A percentile compares a stretch with the other conserved stretches of the same genome.
Evolutionary conservation across 2,888 invertebrate genomes (phyloP).

Genomic region (Drosophila barbarae): DNA sequence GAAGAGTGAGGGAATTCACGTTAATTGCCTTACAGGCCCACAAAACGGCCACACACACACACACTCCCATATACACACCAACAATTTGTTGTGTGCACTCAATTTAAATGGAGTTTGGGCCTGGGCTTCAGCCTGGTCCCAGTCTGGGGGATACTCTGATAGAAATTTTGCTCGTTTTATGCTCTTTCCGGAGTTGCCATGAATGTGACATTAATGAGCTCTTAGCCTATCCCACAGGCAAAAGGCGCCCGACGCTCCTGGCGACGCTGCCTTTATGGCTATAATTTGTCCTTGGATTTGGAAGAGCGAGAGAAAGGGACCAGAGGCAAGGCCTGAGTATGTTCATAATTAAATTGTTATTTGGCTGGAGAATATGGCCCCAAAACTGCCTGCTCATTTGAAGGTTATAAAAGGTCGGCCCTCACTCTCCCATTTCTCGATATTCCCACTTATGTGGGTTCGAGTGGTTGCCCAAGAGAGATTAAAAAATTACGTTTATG

Average conservation of each 20-base stretch:
- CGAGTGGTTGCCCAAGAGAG: slow-evolving; percentile 23
- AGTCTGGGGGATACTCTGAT: slow-evolving; percentile 45
- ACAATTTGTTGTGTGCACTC: slow-evolving; percentile 50
- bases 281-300: slow-evolving; percentile 70
- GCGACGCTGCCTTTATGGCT: slow-evolving; percentile 56
- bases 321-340: slow-evolving; percentile 18
- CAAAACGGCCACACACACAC: slow-evolving; percentile 19
- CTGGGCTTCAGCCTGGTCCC: slow-evolving; percentile 20
- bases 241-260: slow-evolving; percentile 18
- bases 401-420: slow-evolving; percentile 65
- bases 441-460: slow-evolving; percentile 17
- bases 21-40: slow-evolving; percentile 60
- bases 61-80: slow-evolving; percentile 6
- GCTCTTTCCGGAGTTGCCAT: slow-evolving; percentile 59
- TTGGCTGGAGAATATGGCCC: slow-evolving; percentile 42
- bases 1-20: slow-evolving; percentile 46
- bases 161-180: slow-evolving; percentile 68
- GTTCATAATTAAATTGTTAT: slow-evolving; percentile 70
- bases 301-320: slow-evolving; percentile 11
- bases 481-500: slow-evolving; percentile 57
- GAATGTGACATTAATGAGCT: slow-evolving; percentile 74
- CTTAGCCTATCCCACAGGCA: slow-evolving; percentile 70
- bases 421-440: slow-evolving; percentile 3
- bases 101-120: slow-evolving; percentile 56
- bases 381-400: slow-evolving; percentile 63